Evolutionary conservation across 2,888 invertebrate species (phyloP).

Genomic region (Heteromurus nitidus): DNA sequence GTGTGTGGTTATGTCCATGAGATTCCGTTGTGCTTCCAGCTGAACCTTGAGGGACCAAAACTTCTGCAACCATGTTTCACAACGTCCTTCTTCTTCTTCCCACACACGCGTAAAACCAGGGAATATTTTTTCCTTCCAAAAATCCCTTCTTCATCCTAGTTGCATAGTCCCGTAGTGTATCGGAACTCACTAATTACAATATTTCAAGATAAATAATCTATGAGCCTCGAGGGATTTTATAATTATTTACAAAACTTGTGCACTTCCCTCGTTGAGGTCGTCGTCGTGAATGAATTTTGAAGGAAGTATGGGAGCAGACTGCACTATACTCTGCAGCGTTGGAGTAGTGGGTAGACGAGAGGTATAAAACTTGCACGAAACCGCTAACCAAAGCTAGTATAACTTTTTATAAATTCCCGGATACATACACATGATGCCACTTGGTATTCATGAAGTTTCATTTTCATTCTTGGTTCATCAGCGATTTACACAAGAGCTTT

Average conservation of each 20-base stretch:
- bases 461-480: neutral
- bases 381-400: too few species aligned
- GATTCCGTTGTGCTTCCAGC: too few species aligned
- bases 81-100: too few species aligned
- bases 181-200: constrained; percentile 61
- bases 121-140: neutral
- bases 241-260: constrained; percentile 43
- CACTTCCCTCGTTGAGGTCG: constrained; percentile 17
- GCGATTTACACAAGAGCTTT: neutral
- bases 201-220: constrained; percentile 69
- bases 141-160: neutral
- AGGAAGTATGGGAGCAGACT: neutral
- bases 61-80: neutral
- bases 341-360: too few species aligned
- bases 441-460: constrained; percentile 1
- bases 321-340: too few species aligned
- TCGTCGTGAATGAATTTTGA: neutral
- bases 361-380: too few species aligned
- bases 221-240: constrained; percentile 61
- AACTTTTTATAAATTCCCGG: neutral
- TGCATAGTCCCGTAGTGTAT: constrained; percentile 2
- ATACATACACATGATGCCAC: neutral
- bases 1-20: too few species aligned
- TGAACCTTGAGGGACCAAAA: constrained; percentile 37
- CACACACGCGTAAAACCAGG: neutral